These are phyloP conservation scores for Podilymbus podiceps DNA, from an alignment of 2,113 vertebrate genomes.

Conservation along the genomic window DNA sequence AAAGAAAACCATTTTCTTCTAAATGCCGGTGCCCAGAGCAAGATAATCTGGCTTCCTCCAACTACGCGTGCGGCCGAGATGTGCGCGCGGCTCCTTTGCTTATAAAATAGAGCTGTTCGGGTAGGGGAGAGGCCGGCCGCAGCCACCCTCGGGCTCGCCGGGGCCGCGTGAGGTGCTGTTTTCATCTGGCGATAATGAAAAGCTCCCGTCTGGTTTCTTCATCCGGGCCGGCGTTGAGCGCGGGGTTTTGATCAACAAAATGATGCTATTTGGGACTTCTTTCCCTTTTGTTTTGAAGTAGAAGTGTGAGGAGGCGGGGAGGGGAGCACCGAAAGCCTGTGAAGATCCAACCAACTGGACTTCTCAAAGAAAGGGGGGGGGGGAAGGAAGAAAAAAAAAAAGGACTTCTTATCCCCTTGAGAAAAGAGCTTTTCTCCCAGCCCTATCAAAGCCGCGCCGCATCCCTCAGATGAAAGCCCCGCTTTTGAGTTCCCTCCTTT, in stretches of 20 bases:
- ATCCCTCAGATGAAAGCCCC: conserved; percentile 40
- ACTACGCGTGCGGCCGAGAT: background rate
- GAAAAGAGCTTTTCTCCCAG: background rate
- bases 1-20: conserved; percentile 68
- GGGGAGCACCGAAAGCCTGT: background rate
- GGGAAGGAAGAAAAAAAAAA: background rate
- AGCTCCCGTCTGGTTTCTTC: background rate
- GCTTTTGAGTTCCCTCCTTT: background rate
- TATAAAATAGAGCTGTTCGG: background rate
- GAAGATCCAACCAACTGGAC: background rate
- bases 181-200: background rate
- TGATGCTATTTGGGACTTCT: background rate
- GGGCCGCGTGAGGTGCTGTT: background rate
- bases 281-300: background rate
- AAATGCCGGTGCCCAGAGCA: conserved; percentile 39
- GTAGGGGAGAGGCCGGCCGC: background rate
- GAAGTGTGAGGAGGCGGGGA: background rate
- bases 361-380: background rate
- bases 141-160: background rate
- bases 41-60: conserved; percentile 5
- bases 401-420: background rate
- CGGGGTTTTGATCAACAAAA: conserved; percentile 14
- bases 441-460: background rate
- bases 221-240: background rate
- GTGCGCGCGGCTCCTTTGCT: conserved; percentile 28